phyloP scores from a whole-genome alignment of 2,888 invertebrate genomes.

The Pimpla rufipes region DNA sequence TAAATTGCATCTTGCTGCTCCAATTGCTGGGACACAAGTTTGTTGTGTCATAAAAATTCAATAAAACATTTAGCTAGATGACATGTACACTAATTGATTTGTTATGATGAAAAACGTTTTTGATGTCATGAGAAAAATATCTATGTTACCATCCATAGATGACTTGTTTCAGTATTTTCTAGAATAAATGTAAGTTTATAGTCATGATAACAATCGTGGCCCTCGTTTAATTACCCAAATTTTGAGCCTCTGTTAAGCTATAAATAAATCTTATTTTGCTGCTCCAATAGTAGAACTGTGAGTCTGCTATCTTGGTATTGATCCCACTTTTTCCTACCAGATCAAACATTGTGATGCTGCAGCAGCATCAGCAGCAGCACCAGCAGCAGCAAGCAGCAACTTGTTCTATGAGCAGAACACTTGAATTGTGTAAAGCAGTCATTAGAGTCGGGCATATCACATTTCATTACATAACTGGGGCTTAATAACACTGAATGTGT shows the following conservation, averaged over 20 bases:
- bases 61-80: background rate
- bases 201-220: background rate
- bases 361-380: background rate
- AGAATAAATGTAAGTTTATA: background rate
- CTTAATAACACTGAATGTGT: constrained; percentile 49
- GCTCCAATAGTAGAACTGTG: background rate
- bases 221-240: background rate
- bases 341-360: background rate
- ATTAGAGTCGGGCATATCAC: constrained; percentile 34
- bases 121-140: background rate
- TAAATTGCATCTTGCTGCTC: background rate
- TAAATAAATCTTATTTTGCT: constrained; percentile 2
- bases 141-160: background rate
- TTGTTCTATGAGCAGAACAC: constrained; percentile 23
- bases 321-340: background rate
- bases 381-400: background rate
- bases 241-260: background rate
- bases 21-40: no score
- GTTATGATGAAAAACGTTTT: background rate
- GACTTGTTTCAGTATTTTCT: background rate
- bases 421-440: constrained; percentile 43
- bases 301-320: background rate
- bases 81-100: background rate
- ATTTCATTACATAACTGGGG: constrained; percentile 62
- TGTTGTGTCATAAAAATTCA: background rate